Percentiles rank a stretch among this genome's conserved stretches.
phyloP scores from a whole-genome alignment of 2,888 invertebrate species.

The Netelia inedita region DNA sequence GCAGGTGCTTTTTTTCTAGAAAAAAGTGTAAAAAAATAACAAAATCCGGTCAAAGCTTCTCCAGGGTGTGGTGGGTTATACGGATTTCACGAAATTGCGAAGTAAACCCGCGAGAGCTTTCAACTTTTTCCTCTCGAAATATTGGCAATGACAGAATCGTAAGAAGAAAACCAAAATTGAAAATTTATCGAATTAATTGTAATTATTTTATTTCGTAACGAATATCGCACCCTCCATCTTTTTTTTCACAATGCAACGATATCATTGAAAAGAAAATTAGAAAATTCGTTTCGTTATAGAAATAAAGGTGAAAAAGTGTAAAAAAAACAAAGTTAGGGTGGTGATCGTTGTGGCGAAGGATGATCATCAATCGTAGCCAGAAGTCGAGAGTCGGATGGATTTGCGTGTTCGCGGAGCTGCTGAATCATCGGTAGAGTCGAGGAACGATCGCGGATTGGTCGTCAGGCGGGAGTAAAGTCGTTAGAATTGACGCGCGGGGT shows the following conservation, averaged over 20 bases:
- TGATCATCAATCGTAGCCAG: conserved; percentile 28
- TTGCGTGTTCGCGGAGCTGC: conserved; percentile 37
- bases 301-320: background rate
- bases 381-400: conserved; percentile 20
- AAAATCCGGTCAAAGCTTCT: conserved; percentile 46
- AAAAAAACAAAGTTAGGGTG: conserved; percentile 4
- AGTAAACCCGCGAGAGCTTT: background rate
- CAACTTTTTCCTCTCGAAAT: too few relatives aligned
- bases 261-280: background rate
- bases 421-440: conserved; percentile 48
- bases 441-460: conserved; percentile 56
- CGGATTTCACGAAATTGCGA: background rate
- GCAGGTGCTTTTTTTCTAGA: conserved; percentile 66
- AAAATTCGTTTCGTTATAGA: conserved; percentile 13
- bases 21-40: background rate
- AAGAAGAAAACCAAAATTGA: too few relatives aligned
- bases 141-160: too few relatives aligned
- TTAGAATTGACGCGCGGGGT: conserved; percentile 64
- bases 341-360: background rate
- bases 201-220: too few relatives aligned
- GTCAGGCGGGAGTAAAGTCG: conserved; percentile 69
- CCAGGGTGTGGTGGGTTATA: background rate
- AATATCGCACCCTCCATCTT: too few relatives aligned
- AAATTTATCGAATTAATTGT: too few relatives aligned
- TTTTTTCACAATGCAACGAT: too few relatives aligned